Evolutionary conservation across 1,140 invertebrate species (phyloP).

Genomic region (Plectrocnemia conspersa): DNA sequence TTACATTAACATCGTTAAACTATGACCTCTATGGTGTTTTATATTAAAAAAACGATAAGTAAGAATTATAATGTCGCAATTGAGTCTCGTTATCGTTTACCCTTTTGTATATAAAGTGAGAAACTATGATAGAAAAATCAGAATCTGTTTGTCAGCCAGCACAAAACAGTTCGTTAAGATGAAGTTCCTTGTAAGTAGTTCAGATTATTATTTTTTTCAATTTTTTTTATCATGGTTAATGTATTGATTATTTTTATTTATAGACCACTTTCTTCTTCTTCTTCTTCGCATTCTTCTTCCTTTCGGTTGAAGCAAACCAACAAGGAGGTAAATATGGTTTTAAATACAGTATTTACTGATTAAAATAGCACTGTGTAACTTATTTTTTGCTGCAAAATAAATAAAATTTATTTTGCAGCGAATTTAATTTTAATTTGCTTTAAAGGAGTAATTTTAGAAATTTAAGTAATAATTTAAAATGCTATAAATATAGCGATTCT

Average conservation of each 20-base stretch:
- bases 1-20: too few species aligned
- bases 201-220: not conserved
- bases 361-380: not conserved
- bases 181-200: not conserved
- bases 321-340: constrained; percentile 3
- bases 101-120: too few species aligned
- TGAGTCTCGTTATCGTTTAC: too few species aligned
- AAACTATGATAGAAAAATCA: too few species aligned
- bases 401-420: not conserved
- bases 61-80: too few species aligned
- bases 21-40: too few species aligned
- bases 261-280: constrained; percentile 7
- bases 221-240: not conserved
- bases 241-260: not conserved
- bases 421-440: not conserved
- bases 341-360: not conserved
- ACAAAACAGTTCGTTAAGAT: not conserved
- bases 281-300: constrained; percentile 11
- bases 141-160: too few species aligned
- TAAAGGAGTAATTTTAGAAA: too few species aligned
- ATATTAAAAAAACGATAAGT: too few species aligned
- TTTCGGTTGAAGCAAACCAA: constrained; percentile 3
- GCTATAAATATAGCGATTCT: too few species aligned
- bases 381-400: not conserved
- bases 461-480: too few species aligned